Percentiles rank a stretch among this genome's conserved stretches.
Evolutionary conservation across 2,797 vertebrate genomes (phyloP).

Genomic region (Pagetopsis macropterus): DNA sequence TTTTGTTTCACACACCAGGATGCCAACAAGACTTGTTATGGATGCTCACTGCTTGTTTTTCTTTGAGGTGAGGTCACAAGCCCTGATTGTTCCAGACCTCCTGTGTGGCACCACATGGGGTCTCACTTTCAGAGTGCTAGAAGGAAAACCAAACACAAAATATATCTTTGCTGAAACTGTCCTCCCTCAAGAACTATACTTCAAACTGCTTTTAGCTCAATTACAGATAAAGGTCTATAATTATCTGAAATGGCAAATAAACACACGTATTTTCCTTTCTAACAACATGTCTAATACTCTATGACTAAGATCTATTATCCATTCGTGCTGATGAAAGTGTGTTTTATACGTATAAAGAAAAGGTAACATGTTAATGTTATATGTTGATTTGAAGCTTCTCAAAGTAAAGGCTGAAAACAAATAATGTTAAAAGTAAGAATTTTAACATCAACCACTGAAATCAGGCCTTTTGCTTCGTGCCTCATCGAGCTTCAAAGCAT

Average conservation of each 20-base stretch:
- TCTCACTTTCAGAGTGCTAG: slow-evolving; percentile 30
- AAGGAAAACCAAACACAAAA: not conserved
- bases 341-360: not conserved
- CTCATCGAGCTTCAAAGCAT: not conserved
- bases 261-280: slow-evolving; percentile 39
- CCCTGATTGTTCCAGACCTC: slow-evolving; percentile 66
- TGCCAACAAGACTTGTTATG: slow-evolving; percentile 32
- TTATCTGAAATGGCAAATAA: slow-evolving; percentile 34
- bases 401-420: not conserved
- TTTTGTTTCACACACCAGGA: slow-evolving; percentile 39
- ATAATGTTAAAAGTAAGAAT: not conserved
- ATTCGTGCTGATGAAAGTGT: slow-evolving; percentile 8
- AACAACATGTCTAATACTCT: slow-evolving; percentile 21
- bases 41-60: slow-evolving; percentile 64
- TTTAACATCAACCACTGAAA: not conserved
- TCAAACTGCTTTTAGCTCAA: slow-evolving; percentile 32
- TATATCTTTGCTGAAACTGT: not conserved
- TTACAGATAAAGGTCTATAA: slow-evolving; percentile 31
- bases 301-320: not conserved
- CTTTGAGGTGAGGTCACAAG: slow-evolving; percentile 61
- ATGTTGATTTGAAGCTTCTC: not conserved
- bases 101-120: slow-evolving; percentile 51
- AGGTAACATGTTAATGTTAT: not conserved
- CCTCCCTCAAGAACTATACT: slow-evolving; percentile 10
- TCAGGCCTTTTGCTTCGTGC: not conserved